Evolutionary conservation across 64 coral and sea anemone species (phyloP).

Genomic region (Actinia equina): DNA sequence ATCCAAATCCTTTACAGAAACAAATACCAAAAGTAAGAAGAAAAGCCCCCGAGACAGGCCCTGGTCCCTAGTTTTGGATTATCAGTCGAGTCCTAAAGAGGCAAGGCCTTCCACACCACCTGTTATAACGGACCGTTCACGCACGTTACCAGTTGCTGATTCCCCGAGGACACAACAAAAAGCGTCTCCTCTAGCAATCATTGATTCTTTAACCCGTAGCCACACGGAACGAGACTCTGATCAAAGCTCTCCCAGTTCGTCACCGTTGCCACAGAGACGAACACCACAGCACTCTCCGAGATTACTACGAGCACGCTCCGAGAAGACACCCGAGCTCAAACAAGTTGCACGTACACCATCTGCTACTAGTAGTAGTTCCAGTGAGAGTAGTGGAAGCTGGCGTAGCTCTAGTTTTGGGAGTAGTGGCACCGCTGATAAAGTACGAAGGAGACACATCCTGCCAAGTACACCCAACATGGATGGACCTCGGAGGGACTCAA

Average conservation of each 20-base stretch:
- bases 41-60: background rate
- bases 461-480: constrained; percentile 37
- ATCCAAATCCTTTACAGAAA: background rate
- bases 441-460: constrained; percentile 39
- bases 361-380: constrained; percentile 83
- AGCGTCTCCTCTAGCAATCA: constrained; percentile 26
- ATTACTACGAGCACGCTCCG: constrained; percentile 28
- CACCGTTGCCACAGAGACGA: constrained; percentile 39
- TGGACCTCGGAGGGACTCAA: constrained; percentile 12
- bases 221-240: constrained; percentile 34
- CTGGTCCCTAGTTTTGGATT: constrained; percentile 17
- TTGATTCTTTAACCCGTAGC: constrained; percentile 19
- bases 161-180: constrained; percentile 21
- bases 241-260: constrained; percentile 55
- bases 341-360: constrained; percentile 67
- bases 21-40: background rate
- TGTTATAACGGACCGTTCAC: constrained; percentile 67
- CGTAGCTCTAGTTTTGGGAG: constrained; percentile 6
- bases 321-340: constrained; percentile 10
- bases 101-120: constrained; percentile 16
- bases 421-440: background rate
- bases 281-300: constrained; percentile 39
- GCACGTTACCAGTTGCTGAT: constrained; percentile 3
- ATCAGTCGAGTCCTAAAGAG: background rate
- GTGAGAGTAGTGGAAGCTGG: constrained; percentile 51